Base-by-base conservation (phyloP, 1,140 invertebrate species). In the Cydia splendana region DNA sequence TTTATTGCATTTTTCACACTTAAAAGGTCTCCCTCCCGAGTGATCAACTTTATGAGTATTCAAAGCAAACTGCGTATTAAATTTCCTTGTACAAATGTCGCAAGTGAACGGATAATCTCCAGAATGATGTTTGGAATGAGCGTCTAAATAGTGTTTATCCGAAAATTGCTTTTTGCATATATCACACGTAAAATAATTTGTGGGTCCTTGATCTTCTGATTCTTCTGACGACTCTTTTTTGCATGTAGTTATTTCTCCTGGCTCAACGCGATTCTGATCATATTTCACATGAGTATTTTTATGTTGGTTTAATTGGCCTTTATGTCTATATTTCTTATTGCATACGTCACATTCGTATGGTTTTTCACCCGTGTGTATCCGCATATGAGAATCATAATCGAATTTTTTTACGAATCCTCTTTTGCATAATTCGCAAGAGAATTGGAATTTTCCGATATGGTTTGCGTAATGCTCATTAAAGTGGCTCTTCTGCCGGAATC, bases 171-270 rank as follows among this genome's bases (percentile, higher is more conserved):
- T 62, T 24, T 24, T 62, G 57, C 57, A 62, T 20, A 62, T 62
- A 20, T 62, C 18, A 62, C 57, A 62, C 7, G 57, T 24, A 62
- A 62, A 62, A 57, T 18, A 2, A 20, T 57, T 18, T 7, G 53
- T 1, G 3, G 53, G n/a, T 18, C 53, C 53, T 18, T 18, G 15
- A 18, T 18, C n/a, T 18, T 57, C n/a, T 18, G n/a, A 57, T 18
- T 57, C 53, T 57, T 57, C n/a, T 57, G 53, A 7, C 0, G 6
- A 57, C 6, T 57, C 53, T 18, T 18, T 57, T 18, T 57, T n/a
- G n/a, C 53, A 18, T 57, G 53, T 9, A 57, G 53, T 57, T 57
- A 57, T 57, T 57, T 57, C 53, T 57, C 53, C 53, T 18, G 53
- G 53, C 53, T 57, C 53, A 1, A 57, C 6, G 6, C 6, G 15